A percentile compares a stretch with the other conserved stretches of the same genome.
Conservation (phyloP, 2,888 invertebrate genomes). For the Amblyjoppa proteus region DNA sequence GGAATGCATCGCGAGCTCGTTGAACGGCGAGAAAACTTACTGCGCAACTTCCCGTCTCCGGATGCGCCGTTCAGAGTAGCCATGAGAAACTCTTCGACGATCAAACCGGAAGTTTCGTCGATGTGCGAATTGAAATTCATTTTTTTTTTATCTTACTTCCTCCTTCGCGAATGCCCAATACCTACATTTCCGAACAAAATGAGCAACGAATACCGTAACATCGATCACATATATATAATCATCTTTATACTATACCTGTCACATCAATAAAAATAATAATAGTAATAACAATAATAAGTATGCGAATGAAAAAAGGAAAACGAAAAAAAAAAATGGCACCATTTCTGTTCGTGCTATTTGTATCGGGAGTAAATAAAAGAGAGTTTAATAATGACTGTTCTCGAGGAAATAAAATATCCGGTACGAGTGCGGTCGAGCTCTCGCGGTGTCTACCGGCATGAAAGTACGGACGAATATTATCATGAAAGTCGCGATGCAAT, state of each 20-base stretch:
- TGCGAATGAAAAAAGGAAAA: neutral
- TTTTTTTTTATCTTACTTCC: neutral
- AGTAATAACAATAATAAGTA: neutral
- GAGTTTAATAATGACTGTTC: slow-evolving; percentile 56
- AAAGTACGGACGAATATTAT: slow-evolving; percentile 16
- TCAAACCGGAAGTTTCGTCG: slow-evolving; percentile 48
- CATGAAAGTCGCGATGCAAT: slow-evolving; percentile 8
- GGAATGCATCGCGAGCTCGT: slow-evolving; percentile 21
- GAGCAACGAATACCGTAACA: slow-evolving; percentile 24
- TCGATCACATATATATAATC: slow-evolving; percentile 21
- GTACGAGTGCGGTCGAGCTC: slow-evolving; percentile 45
- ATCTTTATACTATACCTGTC: neutral
- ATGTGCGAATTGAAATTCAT: slow-evolving; percentile 25
- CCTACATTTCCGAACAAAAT: slow-evolving; percentile 10
- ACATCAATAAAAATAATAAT: neutral
- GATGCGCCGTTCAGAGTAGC: neutral
- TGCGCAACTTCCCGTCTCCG: slow-evolving; percentile 1
- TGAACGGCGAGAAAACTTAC: slow-evolving; percentile 9
- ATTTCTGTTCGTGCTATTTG: slow-evolving; percentile 4
- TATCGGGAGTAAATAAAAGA: slow-evolving; percentile 14
- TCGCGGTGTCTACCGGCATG: slow-evolving; percentile 34
- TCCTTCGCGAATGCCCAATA: neutral
- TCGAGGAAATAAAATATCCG: slow-evolving; percentile 63
- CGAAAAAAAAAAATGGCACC: slow-evolving; percentile 14
- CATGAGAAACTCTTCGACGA: slow-evolving; percentile 8